Percentiles rank a stretch among this genome's conserved stretches.
Evolutionary conservation across 2,113 vertebrate genomes (phyloP).

Genomic region (Rhipidura dahli): DNA sequence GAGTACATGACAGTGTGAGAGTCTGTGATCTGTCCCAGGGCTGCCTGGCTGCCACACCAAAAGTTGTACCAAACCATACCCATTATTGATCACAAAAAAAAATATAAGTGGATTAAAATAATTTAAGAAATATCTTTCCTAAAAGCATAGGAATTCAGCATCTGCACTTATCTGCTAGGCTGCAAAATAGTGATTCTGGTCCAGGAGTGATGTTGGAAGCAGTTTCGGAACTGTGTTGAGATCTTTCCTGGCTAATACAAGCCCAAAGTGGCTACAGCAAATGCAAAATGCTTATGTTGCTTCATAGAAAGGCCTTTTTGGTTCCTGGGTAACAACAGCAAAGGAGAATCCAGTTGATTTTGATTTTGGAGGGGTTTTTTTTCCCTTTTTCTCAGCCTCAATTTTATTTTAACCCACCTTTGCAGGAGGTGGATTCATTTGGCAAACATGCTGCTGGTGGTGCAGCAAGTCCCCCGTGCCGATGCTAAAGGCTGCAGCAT

Average conservation of each 20-base stretch:
- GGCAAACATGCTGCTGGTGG: background rate
- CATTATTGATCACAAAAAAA: background rate
- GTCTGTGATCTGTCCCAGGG: background rate
- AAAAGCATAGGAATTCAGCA: background rate
- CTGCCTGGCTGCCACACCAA: background rate
- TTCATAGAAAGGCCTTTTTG: background rate
- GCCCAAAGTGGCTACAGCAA: background rate
- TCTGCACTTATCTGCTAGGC: background rate
- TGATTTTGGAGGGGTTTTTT: accelerated
- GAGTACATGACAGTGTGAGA: accelerated
- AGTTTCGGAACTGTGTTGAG: background rate
- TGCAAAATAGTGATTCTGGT: background rate
- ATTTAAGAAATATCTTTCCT: background rate
- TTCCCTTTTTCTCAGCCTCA: background rate
- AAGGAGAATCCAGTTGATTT: background rate
- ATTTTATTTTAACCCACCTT: background rate
- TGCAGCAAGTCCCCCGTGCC: background rate
- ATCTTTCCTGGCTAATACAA: background rate
- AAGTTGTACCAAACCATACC: background rate
- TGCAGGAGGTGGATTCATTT: background rate
- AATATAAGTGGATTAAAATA: background rate
- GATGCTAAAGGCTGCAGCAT: background rate
- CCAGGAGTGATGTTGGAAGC: background rate
- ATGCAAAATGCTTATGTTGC: background rate
- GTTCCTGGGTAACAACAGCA: background rate